These are phyloP conservation scores for Stichopus chloronotus DNA, from an alignment of 35 echinoderm and acorn worm genomes.

Conservation along the genomic window DNA sequence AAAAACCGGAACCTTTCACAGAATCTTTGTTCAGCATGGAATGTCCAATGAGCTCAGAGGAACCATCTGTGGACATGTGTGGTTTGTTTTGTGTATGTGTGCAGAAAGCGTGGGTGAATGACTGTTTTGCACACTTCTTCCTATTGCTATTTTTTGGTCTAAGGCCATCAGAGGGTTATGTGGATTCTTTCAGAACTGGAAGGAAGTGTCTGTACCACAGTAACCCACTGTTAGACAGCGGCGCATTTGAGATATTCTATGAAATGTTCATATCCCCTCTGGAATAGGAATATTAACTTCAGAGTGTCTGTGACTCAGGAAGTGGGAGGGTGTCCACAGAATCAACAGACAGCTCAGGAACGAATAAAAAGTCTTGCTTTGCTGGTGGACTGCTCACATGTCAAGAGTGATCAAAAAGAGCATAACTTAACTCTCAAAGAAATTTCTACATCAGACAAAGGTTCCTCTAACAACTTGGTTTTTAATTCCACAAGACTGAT, in stretches of 20 bases:
- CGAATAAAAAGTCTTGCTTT: background rate
- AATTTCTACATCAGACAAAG: too few relatives aligned
- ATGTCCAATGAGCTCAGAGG: background rate
- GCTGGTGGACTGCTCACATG: too few relatives aligned
- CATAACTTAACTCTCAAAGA: too few relatives aligned
- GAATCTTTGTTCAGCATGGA: background rate
- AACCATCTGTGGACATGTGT: background rate
- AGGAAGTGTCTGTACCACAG: slow-evolving; percentile 48
- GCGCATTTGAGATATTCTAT: background rate
- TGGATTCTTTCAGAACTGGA: background rate
- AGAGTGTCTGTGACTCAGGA: background rate
- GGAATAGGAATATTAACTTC: slow-evolving; percentile 1
- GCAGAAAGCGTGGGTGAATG: background rate
- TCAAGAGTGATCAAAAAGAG: too few relatives aligned
- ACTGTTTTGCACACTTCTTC: background rate
- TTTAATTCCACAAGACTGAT: too few relatives aligned
- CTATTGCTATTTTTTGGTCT: background rate
- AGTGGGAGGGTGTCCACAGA: slow-evolving; percentile 19
- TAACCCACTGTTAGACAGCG: background rate
- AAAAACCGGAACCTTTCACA: background rate
- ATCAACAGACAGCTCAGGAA: background rate
- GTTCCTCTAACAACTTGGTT: too few relatives aligned
- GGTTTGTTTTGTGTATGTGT: background rate
- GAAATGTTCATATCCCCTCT: background rate
- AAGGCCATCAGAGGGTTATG: slow-evolving; percentile 24